Evolutionary conservation across 2,888 invertebrate genomes (phyloP).

Genomic region (Erebia aethiops): DNA sequence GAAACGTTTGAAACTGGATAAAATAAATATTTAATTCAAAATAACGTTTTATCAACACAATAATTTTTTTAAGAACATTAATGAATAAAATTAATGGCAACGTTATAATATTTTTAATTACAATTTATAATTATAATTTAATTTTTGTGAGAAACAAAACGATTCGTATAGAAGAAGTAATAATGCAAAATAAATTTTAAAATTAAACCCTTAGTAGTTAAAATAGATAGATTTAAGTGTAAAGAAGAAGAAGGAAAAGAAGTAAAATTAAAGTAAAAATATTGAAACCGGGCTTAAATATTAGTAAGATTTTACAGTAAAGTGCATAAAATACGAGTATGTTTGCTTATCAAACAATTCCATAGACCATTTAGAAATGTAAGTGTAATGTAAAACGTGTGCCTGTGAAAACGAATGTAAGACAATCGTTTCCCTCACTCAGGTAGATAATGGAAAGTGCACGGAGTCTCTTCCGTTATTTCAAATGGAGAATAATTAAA

Average conservation of each 20-base stretch:
- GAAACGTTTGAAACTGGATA: neutral
- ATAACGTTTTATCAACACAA: neutral
- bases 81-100: too few relatives aligned
- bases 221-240: too few relatives aligned
- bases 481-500: constrained; percentile 33
- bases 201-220: too few relatives aligned
- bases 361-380: neutral
- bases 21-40: neutral
- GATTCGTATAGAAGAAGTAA: too few relatives aligned
- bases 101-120: too few relatives aligned
- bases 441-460: constrained; percentile 20
- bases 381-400: constrained; percentile 1
- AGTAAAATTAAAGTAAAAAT: too few relatives aligned
- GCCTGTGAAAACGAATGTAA: constrained; percentile 10
- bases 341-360: neutral
- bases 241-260: too few relatives aligned
- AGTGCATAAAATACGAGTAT: neutral
- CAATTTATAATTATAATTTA: too few relatives aligned
- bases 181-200: too few relatives aligned
- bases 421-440: constrained; percentile 2
- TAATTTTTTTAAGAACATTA: neutral
- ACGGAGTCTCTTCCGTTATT: constrained; percentile 25
- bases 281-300: too few relatives aligned
- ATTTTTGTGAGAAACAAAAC: too few relatives aligned
- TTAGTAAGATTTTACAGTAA: neutral